Evolutionary conservation across 2,888 invertebrate genomes (phyloP), one percentile per base, ranked within the genome.

Genomic region (Ophion costatus): DNA sequence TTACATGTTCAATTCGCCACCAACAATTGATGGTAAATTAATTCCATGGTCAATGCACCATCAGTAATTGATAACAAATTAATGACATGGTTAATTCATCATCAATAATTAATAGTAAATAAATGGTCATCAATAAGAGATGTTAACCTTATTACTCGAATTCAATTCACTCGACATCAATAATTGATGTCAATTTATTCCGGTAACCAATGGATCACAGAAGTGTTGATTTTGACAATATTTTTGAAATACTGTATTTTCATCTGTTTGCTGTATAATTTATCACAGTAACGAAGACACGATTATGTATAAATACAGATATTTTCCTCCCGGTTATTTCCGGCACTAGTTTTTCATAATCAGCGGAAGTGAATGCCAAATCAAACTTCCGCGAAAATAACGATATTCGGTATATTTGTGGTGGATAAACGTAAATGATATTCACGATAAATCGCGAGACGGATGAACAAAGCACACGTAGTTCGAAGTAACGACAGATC

Each of bases 401-500:
- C 0, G 51, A 51, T 51, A 4, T 14, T 14, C 51, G 17, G 51
- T 51, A 51, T 51, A 51, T 17, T 51, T 51, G 17, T 51, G 5
- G 17, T 14, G 17, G 14, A 17, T 51, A 51, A 51, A 51, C 14
- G 51, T 14, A 51, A 51, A 51, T 51, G 51, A 51, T 14, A 51
- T 51, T 14, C 51, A 17, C 11, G 51, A 51, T 51, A 51, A 51
- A 51, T 51, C 11, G 67, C 66, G 10, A 20, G 20, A 61, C 45
- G 29, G 2, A 42, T 29, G 63, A 63, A 29, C 29, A 24, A 51
- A 17, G 51, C 14, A 51, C 3, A 17, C 51, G 51, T 51, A 51
- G 17, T 51, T 51, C 51, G 17, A 59, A 59, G 59, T 59, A 59
- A 59, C 59, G 59, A 59, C 22, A 59, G 59, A 22, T 74, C 45